Percentiles rank a stretch among this genome's conserved stretches.
phyloP scores from a whole-genome alignment of 35 echinoderm and acorn worm species.

The Patiria miniata region DNA sequence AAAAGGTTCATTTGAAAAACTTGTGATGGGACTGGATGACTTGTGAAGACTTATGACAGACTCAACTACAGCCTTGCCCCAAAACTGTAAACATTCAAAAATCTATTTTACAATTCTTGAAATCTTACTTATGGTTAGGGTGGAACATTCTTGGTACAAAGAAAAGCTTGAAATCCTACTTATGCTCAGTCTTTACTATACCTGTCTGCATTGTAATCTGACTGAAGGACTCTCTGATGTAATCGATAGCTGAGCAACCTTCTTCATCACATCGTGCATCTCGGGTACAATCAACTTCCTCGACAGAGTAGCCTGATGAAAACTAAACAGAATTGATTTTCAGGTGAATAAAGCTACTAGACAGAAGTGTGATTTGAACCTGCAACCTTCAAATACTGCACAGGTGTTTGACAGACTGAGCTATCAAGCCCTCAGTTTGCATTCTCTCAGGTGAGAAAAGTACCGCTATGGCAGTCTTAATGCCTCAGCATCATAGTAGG shows the following conservation, averaged over 20 bases:
- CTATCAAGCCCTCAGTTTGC: neutral
- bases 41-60: too few relatives aligned
- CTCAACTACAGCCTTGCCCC: too few relatives aligned
- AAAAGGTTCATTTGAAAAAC: too few relatives aligned
- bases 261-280: conserved; percentile 86
- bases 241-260: conserved; percentile 85
- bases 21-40: too few relatives aligned
- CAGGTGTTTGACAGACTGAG: neutral
- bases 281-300: conserved; percentile 83
- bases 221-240: conserved; percentile 58
- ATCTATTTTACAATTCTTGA: too few relatives aligned
- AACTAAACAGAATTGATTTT: neutral
- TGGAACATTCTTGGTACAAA: too few relatives aligned
- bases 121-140: too few relatives aligned
- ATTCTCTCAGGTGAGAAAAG: neutral
- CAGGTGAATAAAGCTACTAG: neutral
- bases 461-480: too few relatives aligned
- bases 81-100: too few relatives aligned
- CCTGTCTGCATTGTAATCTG: conserved; percentile 89
- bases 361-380: neutral
- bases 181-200: neutral
- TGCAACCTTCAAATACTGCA: neutral
- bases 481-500: too few relatives aligned
- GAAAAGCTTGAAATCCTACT: too few relatives aligned
- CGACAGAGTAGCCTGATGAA: conserved; percentile 75